Percentiles rank a stretch among this genome's conserved stretches.
Conservation (phyloP, 2,113 vertebrate species). For the Notothenia coriiceps region DNA sequence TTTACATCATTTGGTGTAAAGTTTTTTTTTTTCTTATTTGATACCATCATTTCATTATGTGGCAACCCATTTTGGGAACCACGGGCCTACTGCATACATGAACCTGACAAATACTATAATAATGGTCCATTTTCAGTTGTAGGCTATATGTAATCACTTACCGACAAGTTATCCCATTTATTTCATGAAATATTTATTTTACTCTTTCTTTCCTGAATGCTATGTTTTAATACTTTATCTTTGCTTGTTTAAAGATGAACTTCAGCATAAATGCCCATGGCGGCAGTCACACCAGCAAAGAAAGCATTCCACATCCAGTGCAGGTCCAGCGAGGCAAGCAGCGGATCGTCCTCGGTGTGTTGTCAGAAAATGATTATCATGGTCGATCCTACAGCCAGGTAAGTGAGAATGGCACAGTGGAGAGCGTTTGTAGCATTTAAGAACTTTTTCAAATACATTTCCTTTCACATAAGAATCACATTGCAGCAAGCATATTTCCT, state of each 20-base stretch:
- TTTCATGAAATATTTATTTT: neutral
- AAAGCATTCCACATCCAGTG: conserved; percentile 47
- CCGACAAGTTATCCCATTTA: neutral
- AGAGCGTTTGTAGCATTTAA: neutral
- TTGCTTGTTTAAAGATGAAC: conserved; percentile 72
- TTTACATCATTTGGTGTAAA: too few relatives aligned
- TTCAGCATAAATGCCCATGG: conserved; percentile 21
- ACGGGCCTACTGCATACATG: neutral
- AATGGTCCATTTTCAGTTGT: neutral
- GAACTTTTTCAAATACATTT: neutral
- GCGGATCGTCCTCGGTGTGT: conserved; percentile 86
- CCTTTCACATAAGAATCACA: neutral
- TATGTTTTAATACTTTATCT: neutral
- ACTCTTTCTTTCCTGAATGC: neutral
- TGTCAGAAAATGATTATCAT: conserved; percentile 88
- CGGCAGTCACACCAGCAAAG: conserved; percentile 52
- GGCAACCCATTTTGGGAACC: neutral
- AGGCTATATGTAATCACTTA: neutral
- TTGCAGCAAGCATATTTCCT: neutral
- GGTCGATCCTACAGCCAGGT: conserved; percentile 82
- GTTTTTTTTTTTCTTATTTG: too few relatives aligned
- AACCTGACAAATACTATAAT: too few relatives aligned
- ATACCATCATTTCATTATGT: neutral
- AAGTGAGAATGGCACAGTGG: neutral
- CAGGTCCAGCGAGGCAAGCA: conserved; percentile 67